Percentiles rank a stretch among this genome's conserved stretches.
Evolutionary conservation across 2,113 vertebrate species (phyloP).

Genomic region (Hippocampus comes): DNA sequence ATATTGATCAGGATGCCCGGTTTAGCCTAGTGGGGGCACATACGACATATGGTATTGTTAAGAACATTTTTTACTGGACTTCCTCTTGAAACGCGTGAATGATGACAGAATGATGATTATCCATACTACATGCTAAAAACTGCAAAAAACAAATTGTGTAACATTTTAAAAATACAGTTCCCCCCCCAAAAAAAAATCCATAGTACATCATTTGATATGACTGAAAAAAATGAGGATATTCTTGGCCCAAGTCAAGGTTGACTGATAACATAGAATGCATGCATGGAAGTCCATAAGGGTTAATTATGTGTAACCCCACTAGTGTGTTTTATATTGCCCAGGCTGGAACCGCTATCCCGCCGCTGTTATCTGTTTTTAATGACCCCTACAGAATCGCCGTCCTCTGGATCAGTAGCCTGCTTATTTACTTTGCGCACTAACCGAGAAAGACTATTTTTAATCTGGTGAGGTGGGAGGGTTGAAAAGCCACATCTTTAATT

Average conservation of each 20-base stretch:
- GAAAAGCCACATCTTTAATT: conserved; percentile 44
- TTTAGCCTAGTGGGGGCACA: too few species aligned
- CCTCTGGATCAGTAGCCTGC: conserved; percentile 58
- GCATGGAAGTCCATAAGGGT: conserved; percentile 2
- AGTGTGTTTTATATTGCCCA: conserved; percentile 16
- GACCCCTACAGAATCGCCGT: conserved; percentile 51
- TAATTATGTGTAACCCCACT: conserved; percentile 50
- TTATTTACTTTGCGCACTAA: conserved; percentile 58
- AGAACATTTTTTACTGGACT: too few species aligned
- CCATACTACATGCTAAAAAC: too few species aligned
- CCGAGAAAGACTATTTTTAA: conserved; percentile 59
- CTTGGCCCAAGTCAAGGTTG: neutral
- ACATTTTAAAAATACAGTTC: too few species aligned
- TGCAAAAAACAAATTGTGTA: too few species aligned
- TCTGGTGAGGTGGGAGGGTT: conserved; percentile 36
- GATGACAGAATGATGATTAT: too few species aligned
- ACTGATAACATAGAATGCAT: neutral
- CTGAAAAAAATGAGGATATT: neutral
- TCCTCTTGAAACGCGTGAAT: too few species aligned
- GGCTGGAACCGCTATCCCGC: conserved; percentile 13
- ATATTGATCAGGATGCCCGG: too few species aligned
- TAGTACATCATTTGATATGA: neutral
- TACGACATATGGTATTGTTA: too few species aligned
- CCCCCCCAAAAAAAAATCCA: too few species aligned
- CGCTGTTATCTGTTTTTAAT: conserved; percentile 50